Base-by-base conservation (phyloP, 1,140 invertebrate species). In the Ganaspis sp. region DNA sequence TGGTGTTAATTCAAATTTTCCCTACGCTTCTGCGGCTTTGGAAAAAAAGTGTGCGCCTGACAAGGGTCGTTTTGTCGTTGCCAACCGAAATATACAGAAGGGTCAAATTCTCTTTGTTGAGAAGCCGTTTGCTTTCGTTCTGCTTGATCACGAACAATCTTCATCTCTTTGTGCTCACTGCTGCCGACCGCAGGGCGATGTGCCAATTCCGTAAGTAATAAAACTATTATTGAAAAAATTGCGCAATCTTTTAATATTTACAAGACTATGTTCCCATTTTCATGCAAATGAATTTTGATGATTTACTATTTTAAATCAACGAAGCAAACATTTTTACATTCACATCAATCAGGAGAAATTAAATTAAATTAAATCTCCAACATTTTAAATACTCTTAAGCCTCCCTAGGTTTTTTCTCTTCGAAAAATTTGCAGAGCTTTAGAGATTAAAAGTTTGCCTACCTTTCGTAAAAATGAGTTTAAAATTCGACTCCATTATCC, bases 101-200 rank as follows among this genome's bases (percentile, higher is more conserved):
- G 95, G 94, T 1, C 93, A 95, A 82, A 89, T 94, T 70, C 77
- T 96, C 3, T 94, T 95, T 85, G 88, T 94, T 4, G 95, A 96
- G 87, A 93, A 94, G 82, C 94, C 95, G n/a, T 95, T 93, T 89
- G 90, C 93, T 54, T 94, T 94, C 81, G 93, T 95, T 26, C 87
- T 94, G 42, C 85, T 93, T 17, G 89, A 92, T 72, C 88, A 92
- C 77, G 64, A 79, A 29, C 86, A 90, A 42, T 80, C 83, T 37
- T 91, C 92, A 83, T 93, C 73, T 12, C 19, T 86, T 54, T 91
- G 90, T 77, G 81, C 93, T 78, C 90, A 94, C 81, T 92, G 94
- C 78, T 95, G 94, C 84, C 91, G 91, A 70, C 77, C 76, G 0
- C 80, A 87, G 34, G 82, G 89, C 23, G 79, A 87, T 53, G 85